These are phyloP conservation scores for Caenorhabditis angaria DNA, from an alignment of 2,888 invertebrate species.

Conservation along the genomic window DNA sequence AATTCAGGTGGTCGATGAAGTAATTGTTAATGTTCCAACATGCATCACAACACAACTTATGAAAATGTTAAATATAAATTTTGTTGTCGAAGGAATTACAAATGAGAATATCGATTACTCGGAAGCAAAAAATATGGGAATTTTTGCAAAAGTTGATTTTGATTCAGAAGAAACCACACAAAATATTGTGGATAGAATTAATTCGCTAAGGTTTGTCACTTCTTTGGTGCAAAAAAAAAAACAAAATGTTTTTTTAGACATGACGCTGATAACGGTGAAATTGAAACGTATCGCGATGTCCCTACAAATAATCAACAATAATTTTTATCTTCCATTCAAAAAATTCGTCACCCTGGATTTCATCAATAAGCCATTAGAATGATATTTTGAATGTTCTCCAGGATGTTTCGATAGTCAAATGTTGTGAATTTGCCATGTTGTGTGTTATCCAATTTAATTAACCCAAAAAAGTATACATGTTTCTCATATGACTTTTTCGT, in stretches of 20 bases:
- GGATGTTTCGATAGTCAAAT: constrained; percentile 2
- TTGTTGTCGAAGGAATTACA: constrained; percentile 13
- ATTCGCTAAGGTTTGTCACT: constrained; percentile 80
- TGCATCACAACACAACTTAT: constrained; percentile 88
- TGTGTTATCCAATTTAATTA: background rate
- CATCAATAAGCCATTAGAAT: background rate
- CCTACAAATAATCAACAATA: background rate
- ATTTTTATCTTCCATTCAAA: background rate
- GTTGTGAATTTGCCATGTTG: background rate
- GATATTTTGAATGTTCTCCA: background rate
- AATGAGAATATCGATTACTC: background rate
- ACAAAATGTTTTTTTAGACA: background rate
- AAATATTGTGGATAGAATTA: constrained; percentile 92
- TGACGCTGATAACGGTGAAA: background rate
- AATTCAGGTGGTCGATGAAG: constrained; percentile 90
- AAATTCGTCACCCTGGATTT: constrained; percentile 8
- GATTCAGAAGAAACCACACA: constrained; percentile 91
- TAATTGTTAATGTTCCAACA: constrained; percentile 78
- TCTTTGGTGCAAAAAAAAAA: background rate
- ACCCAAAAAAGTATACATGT: too few relatives aligned
- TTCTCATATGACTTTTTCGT: too few relatives aligned
- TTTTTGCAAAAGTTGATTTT: constrained; percentile 78
- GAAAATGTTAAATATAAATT: constrained; percentile 83
- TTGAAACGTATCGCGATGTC: background rate
- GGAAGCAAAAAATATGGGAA: constrained; percentile 31